A percentile compares a stretch with the other conserved stretches of the same genome.
These are phyloP conservation scores for Galerucella pusilla DNA, from an alignment of 2,888 invertebrate species.

Conservation along the genomic window DNA sequence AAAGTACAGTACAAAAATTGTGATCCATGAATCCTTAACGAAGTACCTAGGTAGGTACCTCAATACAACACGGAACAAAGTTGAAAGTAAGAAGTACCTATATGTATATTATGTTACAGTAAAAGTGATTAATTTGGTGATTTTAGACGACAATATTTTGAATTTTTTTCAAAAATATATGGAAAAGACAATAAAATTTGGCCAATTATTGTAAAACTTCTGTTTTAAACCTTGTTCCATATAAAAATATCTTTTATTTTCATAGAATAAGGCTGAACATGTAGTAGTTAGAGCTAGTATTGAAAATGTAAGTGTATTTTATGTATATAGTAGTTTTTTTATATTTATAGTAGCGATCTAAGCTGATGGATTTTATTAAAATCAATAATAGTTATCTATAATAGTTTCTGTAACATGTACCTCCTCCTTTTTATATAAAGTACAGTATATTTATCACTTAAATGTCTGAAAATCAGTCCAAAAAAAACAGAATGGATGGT, in stretches of 20 bases:
- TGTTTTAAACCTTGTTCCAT: not conserved
- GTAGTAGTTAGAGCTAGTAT: not conserved
- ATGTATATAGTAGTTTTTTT: conserved; percentile 5
- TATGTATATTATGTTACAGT: too few relatives aligned
- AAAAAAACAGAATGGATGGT: not conserved
- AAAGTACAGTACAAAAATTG: too few relatives aligned
- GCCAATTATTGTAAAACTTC: not conserved
- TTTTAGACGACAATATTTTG: too few relatives aligned
- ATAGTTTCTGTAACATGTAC: not conserved
- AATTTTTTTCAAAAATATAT: too few relatives aligned
- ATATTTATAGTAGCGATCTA: not conserved
- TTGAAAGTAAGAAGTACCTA: not conserved
- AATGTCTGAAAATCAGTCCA: too few relatives aligned
- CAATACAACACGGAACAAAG: too few relatives aligned
- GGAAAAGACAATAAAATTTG: not conserved
- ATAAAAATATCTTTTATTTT: not conserved
- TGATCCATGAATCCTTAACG: too few relatives aligned
- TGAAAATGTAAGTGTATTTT: conserved; percentile 1
- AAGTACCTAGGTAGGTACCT: too few relatives aligned
- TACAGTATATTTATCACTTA: too few relatives aligned
- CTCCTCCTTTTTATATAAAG: not conserved
- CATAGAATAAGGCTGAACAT: not conserved
- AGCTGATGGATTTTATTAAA: conserved; percentile 1
- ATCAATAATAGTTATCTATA: not conserved
- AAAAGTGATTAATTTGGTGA: too few relatives aligned